Conservation (phyloP, 1,140 invertebrate species). For the Apis cerana region DNA sequence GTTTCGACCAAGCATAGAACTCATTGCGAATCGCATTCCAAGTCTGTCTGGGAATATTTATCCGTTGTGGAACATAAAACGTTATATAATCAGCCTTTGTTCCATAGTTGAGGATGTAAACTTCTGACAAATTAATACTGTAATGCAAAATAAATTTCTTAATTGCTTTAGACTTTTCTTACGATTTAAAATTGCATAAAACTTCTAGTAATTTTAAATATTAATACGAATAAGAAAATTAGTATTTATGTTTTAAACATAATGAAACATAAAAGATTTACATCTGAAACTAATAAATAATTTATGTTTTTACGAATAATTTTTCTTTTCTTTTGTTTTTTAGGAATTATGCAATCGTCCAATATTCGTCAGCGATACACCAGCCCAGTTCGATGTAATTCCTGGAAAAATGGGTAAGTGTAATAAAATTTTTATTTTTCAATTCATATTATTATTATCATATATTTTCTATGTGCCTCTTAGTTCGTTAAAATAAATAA, state of each 20-base stretch:
- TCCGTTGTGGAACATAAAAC: not conserved
- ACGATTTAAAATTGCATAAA: not conserved
- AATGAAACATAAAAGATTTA: too few species aligned
- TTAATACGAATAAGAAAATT: too few species aligned
- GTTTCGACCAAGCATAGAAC: not conserved
- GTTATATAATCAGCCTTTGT: conserved; percentile 36
- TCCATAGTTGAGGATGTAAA: not conserved
- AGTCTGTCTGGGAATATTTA: conserved; percentile 14
- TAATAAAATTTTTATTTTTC: not conserved
- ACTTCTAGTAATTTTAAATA: not conserved
- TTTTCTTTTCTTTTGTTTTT: conserved; percentile 67
- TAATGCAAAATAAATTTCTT: not conserved
- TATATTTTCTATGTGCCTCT: not conserved
- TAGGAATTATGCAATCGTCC: conserved; percentile 90
- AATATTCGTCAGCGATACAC: conserved; percentile 90
- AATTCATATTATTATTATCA: not conserved
- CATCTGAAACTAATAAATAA: too few species aligned
- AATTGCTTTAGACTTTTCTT: not conserved
- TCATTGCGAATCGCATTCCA: conserved; percentile 3
- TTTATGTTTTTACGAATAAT: not conserved
- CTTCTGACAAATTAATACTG: conserved; percentile 20
- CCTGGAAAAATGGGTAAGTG: conserved; percentile 93
- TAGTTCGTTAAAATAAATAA: not conserved
- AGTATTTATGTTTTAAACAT: too few species aligned
- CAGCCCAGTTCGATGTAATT: conserved; percentile 90